Evolutionary conservation across 1,140 invertebrate species (phyloP).

Genomic region (Conus betulinus): DNA sequence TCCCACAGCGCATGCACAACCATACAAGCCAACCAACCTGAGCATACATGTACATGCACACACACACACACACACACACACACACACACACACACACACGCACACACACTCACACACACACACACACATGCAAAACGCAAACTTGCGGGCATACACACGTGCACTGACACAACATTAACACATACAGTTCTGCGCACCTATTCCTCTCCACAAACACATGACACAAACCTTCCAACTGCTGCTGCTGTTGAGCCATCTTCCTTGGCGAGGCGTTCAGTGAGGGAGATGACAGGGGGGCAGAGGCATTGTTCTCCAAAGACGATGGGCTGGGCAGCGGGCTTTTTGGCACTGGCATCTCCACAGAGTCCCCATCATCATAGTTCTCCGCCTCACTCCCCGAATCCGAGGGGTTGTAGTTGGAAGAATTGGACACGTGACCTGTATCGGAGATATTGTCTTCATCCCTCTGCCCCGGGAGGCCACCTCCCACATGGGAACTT

Average conservation of each 20-base stretch:
- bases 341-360: not conserved
- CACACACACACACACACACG: too few relatives aligned
- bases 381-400: slow-evolving; percentile 46
- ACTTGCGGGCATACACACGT: not conserved
- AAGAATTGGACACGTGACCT: slow-evolving; percentile 35
- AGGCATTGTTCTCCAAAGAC: not conserved
- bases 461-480: not conserved
- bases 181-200: too few relatives aligned
- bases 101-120: too few relatives aligned
- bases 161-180: not conserved
- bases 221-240: slow-evolving; percentile 18
- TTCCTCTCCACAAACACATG: not conserved
- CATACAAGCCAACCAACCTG: too few relatives aligned
- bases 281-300: not conserved
- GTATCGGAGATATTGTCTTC: slow-evolving; percentile 32
- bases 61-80: too few relatives aligned
- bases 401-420: slow-evolving; percentile 49
- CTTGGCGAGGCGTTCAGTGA: slow-evolving; percentile 18
- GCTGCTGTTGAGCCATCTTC: slow-evolving; percentile 25
- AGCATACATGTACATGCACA: too few relatives aligned
- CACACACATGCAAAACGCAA: too few relatives aligned
- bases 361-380: slow-evolving; percentile 17
- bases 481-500: not conserved
- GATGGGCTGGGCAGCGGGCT: not conserved
- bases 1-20: too few relatives aligned